A percentile compares a stretch with the other conserved stretches of the same genome.
Conservation (phyloP, 2,797 vertebrate genomes). For the Gephyroberyx darwinii region DNA sequence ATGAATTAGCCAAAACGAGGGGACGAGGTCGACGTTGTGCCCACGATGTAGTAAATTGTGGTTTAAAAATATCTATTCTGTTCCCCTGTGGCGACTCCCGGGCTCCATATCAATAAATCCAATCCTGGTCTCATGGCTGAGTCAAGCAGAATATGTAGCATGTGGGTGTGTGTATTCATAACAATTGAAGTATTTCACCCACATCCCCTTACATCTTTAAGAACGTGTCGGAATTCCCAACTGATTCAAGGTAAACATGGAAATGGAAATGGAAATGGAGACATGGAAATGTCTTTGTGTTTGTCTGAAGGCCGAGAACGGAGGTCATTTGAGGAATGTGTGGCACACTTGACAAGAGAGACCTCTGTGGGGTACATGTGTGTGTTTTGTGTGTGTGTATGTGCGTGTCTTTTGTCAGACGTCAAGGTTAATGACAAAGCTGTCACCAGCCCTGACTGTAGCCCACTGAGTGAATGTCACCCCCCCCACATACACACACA, state of each 20-base stretch:
- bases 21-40: no score
- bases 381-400: not conserved
- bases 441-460: constrained; percentile 47
- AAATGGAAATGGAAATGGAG: no score
- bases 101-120: no score
- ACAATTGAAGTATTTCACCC: no score
- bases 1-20: no score
- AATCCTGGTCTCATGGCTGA: no score
- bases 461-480: constrained; percentile 40
- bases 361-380: not conserved
- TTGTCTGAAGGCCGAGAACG: constrained; percentile 34
- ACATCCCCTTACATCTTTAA: no score
- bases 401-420: constrained; percentile 49
- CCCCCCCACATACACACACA: constrained; percentile 21
- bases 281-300: constrained; percentile 16
- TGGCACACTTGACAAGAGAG: constrained; percentile 24
- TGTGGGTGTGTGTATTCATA: no score
- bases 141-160: not conserved
- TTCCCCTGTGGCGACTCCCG: no score
- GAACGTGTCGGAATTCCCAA: constrained; percentile 3
- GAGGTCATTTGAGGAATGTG: constrained; percentile 16
- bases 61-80: no score
- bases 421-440: constrained; percentile 76
- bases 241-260: not conserved
- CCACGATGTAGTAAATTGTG: no score